Evolutionary conservation across 2,113 vertebrate genomes (phyloP).

Genomic region (Sylvilagus bachmani): DNA sequence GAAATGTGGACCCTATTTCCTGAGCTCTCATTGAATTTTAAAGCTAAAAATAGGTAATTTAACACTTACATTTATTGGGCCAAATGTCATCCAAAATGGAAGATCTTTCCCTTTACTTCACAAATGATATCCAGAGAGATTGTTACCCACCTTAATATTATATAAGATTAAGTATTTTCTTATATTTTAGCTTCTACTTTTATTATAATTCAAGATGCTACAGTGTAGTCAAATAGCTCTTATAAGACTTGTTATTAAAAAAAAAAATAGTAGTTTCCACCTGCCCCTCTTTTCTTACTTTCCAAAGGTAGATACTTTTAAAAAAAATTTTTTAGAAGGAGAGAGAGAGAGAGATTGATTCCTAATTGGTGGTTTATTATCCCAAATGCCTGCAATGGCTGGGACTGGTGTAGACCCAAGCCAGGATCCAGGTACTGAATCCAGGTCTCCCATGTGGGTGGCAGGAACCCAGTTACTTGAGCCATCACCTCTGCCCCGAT

Average conservation of each 20-base stretch:
- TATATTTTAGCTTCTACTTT: slow-evolving; percentile 18
- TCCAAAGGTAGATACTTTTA: background rate
- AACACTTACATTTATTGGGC: background rate
- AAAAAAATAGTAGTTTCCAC: background rate
- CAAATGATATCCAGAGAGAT: background rate
- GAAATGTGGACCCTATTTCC: slow-evolving; percentile 19
- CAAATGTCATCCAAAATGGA: background rate
- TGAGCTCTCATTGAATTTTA: slow-evolving; percentile 3
- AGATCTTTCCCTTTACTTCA: slow-evolving; percentile 17
- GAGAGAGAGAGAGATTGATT: too few species aligned
- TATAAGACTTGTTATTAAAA: slow-evolving; percentile 17
- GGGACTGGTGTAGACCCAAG: too few species aligned
- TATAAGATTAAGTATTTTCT: slow-evolving; percentile 29
- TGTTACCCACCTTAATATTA: background rate
- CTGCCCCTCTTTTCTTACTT: background rate
- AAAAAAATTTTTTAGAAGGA: background rate
- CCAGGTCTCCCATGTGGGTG: too few species aligned
- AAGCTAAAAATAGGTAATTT: slow-evolving; percentile 24
- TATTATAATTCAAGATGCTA: background rate
- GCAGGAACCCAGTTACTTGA: too few species aligned
- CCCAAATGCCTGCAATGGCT: too few species aligned
- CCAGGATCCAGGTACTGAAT: too few species aligned
- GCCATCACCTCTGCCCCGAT: too few species aligned
- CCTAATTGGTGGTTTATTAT: too few species aligned
- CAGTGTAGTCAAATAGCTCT: background rate